Evolutionary conservation across 2,888 invertebrate genomes (phyloP), one percentile per base, ranked within the genome.

Genomic region (Andrena bicolor): DNA sequence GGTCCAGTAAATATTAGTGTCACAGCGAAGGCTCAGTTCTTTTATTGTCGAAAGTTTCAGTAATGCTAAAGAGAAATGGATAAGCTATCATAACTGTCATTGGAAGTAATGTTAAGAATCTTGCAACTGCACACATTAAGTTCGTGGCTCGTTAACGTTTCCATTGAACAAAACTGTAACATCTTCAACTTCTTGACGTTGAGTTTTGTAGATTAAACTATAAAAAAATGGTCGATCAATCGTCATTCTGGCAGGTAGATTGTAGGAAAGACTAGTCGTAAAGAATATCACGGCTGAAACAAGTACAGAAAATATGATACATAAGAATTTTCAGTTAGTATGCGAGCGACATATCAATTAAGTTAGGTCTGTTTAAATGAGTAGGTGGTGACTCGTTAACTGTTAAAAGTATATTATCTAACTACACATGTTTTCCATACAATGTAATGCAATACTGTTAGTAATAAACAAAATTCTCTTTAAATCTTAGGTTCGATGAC

Each of bases 31-130:
- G 10, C 16, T 56, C 16, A 20, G 32, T n/a, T 49, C 30, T 7
- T 30, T 61, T 6, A 16, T 74, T 13, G 6, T 35, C 2, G 28
- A 0, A 7, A 16, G 13, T 13, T 7, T 72, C 83, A 7, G 73
- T 3, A 28, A 84, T 78, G 13, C 6, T 75, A 72, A 60, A 84
- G 63, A 51, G 10, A 63, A 85, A 85, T 58, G 82, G 69, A 23
- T 35, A 64, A 56, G 82, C n/a, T 13, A 82, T 28, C 6, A 0
- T 7, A 41, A 82, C 28, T n/a, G 51, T 13, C 32, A 32, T 26
- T n/a, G 6, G 26, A 6, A 61, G 1, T 10, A 51, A 1, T 0
- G 71, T n/a, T 8, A 28, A 56, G 35, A 69, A 69, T 28, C 30
- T 1, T 8, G 20, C 8, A 13, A 13, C 2, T 1, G 58, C 10